Evolutionary conservation across 2,888 invertebrate genomes (phyloP), one percentile per base, ranked within the genome.

Genomic region (Cordilura impudica): DNA sequence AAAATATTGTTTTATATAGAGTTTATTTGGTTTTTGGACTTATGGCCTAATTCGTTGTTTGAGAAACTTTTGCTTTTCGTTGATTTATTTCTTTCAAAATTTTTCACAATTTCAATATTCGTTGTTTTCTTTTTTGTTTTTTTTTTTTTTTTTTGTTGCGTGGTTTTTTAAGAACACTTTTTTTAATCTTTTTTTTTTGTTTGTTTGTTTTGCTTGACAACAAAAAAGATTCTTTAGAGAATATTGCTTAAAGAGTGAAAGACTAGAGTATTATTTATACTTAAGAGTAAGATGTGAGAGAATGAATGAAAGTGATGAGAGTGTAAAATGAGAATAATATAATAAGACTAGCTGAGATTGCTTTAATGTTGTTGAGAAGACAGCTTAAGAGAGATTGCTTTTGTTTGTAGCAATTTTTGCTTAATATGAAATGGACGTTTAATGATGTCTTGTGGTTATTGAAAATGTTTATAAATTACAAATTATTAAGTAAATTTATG

Each of bases 31-130:
- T 82, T 63, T 72, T 73, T 54, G 58, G 63, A 66, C 89, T 89
- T 89, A 89, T 69, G 84, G 85, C 81, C 88, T 90, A 90, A 87
- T 90, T 90, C 90, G 90, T 90, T 90, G 90, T 90, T 85, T 90
- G 86, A 87, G 90, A 90, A 90, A 90, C 90, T 87, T 63, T 90
- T 90, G 90, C 89, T 89, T 88, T 83, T 85, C 85, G 85, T 84
- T 85, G 84, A 82, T 82, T 84, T 83, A 82, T 82, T 82, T n/a
- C n/a, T 84, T 87, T 87, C 18, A 63, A 85, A 87, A 31, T 14
- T 39, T 73, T 78, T 79, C 79, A 79, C 79, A 79, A 85, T 87
- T 84, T 88, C 84, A 82, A 86, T 87, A 86, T 88, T 88, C 85
- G 86, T 87, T 87, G 86, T 85, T 81, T 85, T 80, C 83, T 82